Evolutionary conservation across 2,113 vertebrate species (phyloP).

Genomic region (Phrynosoma platyrhinos): DNA sequence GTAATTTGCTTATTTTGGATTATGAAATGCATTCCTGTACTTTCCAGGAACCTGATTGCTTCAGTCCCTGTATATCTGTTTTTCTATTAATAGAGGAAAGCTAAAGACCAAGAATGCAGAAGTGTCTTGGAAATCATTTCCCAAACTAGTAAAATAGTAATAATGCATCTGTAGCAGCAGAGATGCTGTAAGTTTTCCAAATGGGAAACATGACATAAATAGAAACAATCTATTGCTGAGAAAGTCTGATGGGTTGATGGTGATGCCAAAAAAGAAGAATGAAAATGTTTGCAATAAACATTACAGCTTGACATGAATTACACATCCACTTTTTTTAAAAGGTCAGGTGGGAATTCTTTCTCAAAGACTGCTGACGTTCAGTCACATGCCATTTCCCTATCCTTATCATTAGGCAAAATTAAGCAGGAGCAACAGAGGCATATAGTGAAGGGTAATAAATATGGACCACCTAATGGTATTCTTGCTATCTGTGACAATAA

Average conservation of each 20-base stretch:
- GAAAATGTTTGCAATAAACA: neutral
- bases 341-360: fast-evolving
- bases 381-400: neutral
- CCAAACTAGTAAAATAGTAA: neutral
- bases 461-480: neutral
- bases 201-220: neutral
- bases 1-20: neutral
- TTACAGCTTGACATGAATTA: neutral
- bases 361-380: neutral
- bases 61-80: neutral
- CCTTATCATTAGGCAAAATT: neutral
- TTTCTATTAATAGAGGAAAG: neutral
- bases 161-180: neutral
- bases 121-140: neutral
- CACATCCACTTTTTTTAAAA: constrained; percentile 8
- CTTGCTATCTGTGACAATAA: too few relatives aligned
- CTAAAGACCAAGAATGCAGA: neutral
- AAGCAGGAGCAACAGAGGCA: neutral
- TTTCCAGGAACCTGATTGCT: neutral
- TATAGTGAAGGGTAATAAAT: neutral
- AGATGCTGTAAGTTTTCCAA: neutral
- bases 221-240: neutral
- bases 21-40: neutral
- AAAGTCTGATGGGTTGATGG: neutral
- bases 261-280: neutral